phyloP scores from a whole-genome alignment of 1,140 invertebrate species.

The Rhagoletis zephyria region DNA sequence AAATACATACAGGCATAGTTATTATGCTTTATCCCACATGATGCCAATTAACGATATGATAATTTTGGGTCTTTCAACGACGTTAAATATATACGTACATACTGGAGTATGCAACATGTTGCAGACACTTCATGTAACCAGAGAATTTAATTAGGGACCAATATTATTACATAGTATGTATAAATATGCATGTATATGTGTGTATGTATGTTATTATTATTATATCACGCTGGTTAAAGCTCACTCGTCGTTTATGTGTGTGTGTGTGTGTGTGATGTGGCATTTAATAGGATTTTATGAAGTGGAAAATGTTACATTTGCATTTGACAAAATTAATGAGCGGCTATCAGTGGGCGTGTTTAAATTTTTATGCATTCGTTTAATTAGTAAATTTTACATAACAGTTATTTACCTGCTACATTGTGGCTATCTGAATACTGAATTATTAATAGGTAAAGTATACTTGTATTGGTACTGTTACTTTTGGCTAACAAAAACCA shows the following conservation, averaged over 20 bases:
- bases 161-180: background rate
- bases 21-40: background rate
- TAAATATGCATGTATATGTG: too few species aligned
- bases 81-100: background rate
- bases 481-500: background rate
- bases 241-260: background rate
- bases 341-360: slow-evolving; percentile 13
- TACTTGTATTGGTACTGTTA: background rate
- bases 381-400: slow-evolving; percentile 3
- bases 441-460: background rate
- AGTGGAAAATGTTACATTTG: slow-evolving; percentile 47
- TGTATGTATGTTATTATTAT: background rate
- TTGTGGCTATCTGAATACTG: background rate
- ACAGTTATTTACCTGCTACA: background rate
- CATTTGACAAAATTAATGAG: slow-evolving; percentile 34
- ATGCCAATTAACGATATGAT: slow-evolving; percentile 9
- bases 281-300: slow-evolving; percentile 18
- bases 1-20: background rate
- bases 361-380: background rate
- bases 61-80: slow-evolving; percentile 35
- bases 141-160: slow-evolving; percentile 7
- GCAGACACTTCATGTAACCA: slow-evolving; percentile 22
- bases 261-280: background rate
- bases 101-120: background rate
- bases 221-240: background rate